Base-by-base conservation (phyloP, 2,888 invertebrate genomes). In the Oligia latruncula region DNA sequence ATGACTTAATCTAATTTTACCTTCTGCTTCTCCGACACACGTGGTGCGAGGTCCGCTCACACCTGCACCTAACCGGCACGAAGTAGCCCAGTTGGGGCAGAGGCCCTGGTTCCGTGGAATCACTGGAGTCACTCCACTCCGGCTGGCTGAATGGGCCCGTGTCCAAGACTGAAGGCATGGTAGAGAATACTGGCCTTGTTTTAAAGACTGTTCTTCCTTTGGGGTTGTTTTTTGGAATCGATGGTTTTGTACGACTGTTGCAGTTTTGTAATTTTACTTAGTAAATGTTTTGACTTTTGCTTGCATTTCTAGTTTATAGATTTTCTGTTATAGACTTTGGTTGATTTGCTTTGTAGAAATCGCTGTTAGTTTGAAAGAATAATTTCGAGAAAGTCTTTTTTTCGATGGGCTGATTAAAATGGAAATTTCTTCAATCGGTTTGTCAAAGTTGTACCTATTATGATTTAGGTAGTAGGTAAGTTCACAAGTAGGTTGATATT, bases 81-180 rank as follows among this genome's bases (percentile, higher is more conserved):
- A 97, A 97, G 91, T 97, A 97, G 1, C 97, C 97, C 87, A 97
- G 93, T 90, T 97, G 97, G 15, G 97, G 97, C 74, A 97, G 78
- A 3, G 96, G 96, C 2, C 94, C 92, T 9, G 96, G 95, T 72
- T 95, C 95, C 64, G 92, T 89, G 5, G 96, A 96, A 67, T 96
- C 97, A 75, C 95, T 96, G 71, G 96, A 96, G 85, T 97, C 96
- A 83, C 96, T 97, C 96, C 97, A 96, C 89, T 96, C 97, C 11
- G 96, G 94, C 91, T 95, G 96, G 92, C 96, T 96, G 92, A 96
- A 96, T 62, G 93, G 95, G 46, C 94, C 94, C 64, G 93, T 89
- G 81, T 94, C 93, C 88, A 96, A 74, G n/a, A 94, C 95, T 83
- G 96, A 95, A 35, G 96, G 97, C 96, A 96, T 97, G 87, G 87